phyloP scores from a whole-genome alignment of 2,797 vertebrate genomes.

The Phrynocephalus guinanensis region DNA sequence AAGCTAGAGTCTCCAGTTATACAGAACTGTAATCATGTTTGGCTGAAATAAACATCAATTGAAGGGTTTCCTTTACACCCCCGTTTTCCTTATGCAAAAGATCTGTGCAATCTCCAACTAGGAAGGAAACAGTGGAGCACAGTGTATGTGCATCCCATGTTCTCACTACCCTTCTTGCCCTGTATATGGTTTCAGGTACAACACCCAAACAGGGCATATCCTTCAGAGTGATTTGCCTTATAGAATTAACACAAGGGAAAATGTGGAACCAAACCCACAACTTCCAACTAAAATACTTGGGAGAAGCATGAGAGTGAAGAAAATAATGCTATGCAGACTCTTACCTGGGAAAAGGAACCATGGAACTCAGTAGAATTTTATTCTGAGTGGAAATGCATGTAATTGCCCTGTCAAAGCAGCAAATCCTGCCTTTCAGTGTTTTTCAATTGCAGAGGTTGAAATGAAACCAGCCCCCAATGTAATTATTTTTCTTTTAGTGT shows the following conservation, averaged over 20 bases:
- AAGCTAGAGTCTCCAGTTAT: no score
- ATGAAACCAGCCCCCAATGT: neutral
- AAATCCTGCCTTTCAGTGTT: conserved; percentile 30
- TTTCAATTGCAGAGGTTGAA: conserved; percentile 39
- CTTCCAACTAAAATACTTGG: neutral
- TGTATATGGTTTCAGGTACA: neutral
- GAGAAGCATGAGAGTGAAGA: neutral
- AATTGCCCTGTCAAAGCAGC: neutral
- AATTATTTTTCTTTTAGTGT: conserved; percentile 30
- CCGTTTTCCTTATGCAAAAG: no score
- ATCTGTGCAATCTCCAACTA: no score
- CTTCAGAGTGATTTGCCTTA: neutral
- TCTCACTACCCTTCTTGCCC: no score
- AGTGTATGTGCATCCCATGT: no score
- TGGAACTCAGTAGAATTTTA: neutral
- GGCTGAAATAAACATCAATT: no score
- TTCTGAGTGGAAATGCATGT: neutral
- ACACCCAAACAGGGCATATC: neutral
- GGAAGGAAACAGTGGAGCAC: no score
- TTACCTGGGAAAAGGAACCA: neutral
- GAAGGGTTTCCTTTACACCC: no score
- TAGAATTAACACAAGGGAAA: neutral
- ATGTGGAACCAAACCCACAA: neutral
- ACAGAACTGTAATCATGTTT: no score
- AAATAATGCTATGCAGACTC: neutral